These are phyloP conservation scores for Epiblema foenella DNA, from an alignment of 2,888 invertebrate genomes.

Conservation along the genomic window DNA sequence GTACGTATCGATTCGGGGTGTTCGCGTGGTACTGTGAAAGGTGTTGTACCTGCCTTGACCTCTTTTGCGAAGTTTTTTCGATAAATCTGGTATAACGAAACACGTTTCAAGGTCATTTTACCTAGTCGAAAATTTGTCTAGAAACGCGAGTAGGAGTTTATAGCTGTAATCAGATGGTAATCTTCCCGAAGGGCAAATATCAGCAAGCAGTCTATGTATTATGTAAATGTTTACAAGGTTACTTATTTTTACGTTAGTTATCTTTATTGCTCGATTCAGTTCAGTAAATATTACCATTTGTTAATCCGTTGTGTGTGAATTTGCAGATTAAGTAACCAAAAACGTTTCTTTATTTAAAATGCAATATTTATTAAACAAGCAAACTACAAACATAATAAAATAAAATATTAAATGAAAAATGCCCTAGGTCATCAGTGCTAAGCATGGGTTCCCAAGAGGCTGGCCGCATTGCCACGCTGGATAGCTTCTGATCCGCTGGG, in stretches of 20 bases:
- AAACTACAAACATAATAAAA: no score
- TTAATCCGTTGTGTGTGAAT: not conserved
- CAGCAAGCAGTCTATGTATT: not conserved
- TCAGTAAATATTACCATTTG: not conserved
- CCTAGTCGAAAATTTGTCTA: slow-evolving; percentile 5
- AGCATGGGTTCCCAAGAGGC: no score
- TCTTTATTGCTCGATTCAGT: not conserved
- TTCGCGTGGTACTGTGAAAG: slow-evolving; percentile 6
- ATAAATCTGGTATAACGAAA: slow-evolving; percentile 29
- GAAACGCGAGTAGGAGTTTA: slow-evolving; percentile 5
- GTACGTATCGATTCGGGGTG: not conserved
- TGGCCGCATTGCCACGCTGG: no score
- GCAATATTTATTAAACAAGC: no score
- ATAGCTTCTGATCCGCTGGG: no score
- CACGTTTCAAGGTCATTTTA: slow-evolving; percentile 27
- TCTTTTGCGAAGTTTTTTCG: slow-evolving; percentile 17
- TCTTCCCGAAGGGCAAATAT: not conserved
- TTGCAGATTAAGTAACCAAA: not conserved
- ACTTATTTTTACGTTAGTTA: not conserved
- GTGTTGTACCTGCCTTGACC: slow-evolving; percentile 27
- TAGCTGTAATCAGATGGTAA: slow-evolving; percentile 23
- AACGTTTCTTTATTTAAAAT: no score
- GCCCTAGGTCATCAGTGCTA: no score
- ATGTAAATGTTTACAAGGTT: not conserved
- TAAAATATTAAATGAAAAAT: no score